Percentiles rank a stretch among this genome's conserved stretches.
Conservation (phyloP, 2,888 invertebrate species). For the Lasiommata megera region DNA sequence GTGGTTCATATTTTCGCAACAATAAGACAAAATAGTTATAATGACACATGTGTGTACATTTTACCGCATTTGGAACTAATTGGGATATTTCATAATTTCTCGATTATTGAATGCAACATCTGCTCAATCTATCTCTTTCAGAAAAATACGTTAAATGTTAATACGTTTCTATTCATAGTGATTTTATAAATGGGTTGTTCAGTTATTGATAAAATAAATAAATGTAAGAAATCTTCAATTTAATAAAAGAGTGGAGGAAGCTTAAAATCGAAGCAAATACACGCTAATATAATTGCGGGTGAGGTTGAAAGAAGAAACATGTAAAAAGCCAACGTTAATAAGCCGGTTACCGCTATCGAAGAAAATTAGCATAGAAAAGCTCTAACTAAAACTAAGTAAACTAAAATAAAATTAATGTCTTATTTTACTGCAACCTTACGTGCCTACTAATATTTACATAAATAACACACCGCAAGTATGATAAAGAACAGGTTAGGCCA, state of each 20-base stretch:
- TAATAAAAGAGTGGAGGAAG: neutral
- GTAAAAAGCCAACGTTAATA: neutral
- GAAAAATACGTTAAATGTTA: constrained; percentile 4
- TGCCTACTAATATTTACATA: neutral
- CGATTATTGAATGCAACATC: constrained; percentile 70
- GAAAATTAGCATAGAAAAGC: constrained; percentile 8
- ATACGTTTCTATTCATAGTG: neutral
- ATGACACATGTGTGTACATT: constrained; percentile 75
- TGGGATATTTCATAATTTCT: constrained; percentile 71
- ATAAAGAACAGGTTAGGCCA: constrained; percentile 3
- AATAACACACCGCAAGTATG: neutral
- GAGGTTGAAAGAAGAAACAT: neutral
- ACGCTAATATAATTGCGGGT: neutral
- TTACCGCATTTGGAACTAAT: constrained; percentile 78
- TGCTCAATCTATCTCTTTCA: constrained; percentile 40
- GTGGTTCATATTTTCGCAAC: constrained; percentile 77
- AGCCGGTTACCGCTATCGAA: neutral
- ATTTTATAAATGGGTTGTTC: neutral
- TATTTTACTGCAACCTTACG: constrained; percentile 10
- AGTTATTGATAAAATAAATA: neutral
- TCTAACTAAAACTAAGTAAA: constrained; percentile 1
- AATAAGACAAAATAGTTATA: constrained; percentile 78
- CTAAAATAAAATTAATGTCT: constrained; percentile 11
- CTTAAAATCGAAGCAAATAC: neutral
- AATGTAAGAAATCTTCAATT: neutral